Base-by-base conservation (phyloP, 2,113 vertebrate species). In the Coracopsis vasa region DNA sequence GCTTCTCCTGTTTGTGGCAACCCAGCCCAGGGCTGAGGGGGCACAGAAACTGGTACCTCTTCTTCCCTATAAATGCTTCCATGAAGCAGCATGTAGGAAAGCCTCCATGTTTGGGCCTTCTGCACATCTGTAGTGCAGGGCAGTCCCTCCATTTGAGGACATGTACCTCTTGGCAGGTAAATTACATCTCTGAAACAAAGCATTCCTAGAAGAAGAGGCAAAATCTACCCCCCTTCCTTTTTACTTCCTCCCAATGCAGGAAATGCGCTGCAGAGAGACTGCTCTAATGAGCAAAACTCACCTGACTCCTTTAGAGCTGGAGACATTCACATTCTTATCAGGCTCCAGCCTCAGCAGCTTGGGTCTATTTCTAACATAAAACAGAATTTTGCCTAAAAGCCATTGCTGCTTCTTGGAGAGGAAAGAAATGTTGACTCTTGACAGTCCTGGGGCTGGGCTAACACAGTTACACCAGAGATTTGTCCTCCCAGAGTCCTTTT, bases 341-440 rank as follows among this genome's bases (percentile, higher is more conserved):
- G 88, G 70, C 62, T 79, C 51, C 62, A 73, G 58, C 75, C 69
- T 93, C 78, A 85, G 82, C 75, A 92, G 44, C 75, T 93, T 82
- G 44, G 13, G 61, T 75, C 74, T 80, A n/a, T 82, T 93, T 92
- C 89, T 83, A 67, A 77, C 47, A 83, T 16, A 86, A 73, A 90
- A 35, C n/a, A 80, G 54, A 86, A 73, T 90, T 88, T 93, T 94
- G 90, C 92, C 92, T 90, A 67, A 96, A 90, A 96, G 79, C 54
- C 58, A 62, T 44, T 80, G 67, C 79, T 96, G 80, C 70, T 92
- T 95, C 90, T 78, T 67, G 64, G 64, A 95, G 82, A 94, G 69
- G 86, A 94, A 94, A 93, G 65, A 92, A 60, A 94, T 72, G 54
- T 82, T 56, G 80, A 39, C 48, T 89, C 83, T 80, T 94, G 84